phyloP scores from a whole-genome alignment of 1,140 invertebrate genomes.

The Acromyrmex charruanus region DNA sequence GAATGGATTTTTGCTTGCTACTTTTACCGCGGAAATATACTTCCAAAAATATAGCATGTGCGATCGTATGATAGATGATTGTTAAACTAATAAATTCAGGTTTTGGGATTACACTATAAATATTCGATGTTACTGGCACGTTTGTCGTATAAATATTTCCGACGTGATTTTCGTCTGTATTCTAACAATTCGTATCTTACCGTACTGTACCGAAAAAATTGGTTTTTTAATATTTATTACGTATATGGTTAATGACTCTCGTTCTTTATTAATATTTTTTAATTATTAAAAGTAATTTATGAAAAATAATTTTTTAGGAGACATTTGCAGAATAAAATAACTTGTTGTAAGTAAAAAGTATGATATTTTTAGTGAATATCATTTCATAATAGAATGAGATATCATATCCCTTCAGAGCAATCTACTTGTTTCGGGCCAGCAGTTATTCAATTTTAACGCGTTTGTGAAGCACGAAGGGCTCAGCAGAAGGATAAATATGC shows the following conservation, averaged over 20 bases:
- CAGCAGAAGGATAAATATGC: neutral
- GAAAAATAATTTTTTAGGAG: neutral
- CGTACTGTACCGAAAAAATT: neutral
- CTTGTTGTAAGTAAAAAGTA: constrained; percentile 45
- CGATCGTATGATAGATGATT: constrained; percentile 35
- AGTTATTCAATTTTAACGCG: constrained; percentile 65
- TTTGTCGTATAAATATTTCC: constrained; percentile 51
- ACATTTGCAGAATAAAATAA: constrained; percentile 20
- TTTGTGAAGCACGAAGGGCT: constrained; percentile 32
- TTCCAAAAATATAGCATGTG: constrained; percentile 34
- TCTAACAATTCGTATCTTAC: neutral
- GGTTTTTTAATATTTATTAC: constrained; percentile 27
- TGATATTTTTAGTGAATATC: constrained; percentile 50
- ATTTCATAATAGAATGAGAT: constrained; percentile 65
- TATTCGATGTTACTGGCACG: constrained; percentile 24
- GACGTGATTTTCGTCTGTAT: constrained; percentile 1
- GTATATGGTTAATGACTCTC: neutral
- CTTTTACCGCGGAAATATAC: constrained; percentile 5
- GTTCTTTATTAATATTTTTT: neutral
- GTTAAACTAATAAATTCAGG: constrained; percentile 46
- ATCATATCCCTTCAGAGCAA: constrained; percentile 13
- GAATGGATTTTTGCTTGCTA: constrained; percentile 30
- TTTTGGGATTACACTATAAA: constrained; percentile 31
- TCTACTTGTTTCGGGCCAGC: constrained; percentile 23
- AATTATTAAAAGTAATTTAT: neutral